Evolutionary conservation across 2,113 vertebrate genomes (phyloP).

Genomic region (Dicerorhinus sumatrensis): DNA sequence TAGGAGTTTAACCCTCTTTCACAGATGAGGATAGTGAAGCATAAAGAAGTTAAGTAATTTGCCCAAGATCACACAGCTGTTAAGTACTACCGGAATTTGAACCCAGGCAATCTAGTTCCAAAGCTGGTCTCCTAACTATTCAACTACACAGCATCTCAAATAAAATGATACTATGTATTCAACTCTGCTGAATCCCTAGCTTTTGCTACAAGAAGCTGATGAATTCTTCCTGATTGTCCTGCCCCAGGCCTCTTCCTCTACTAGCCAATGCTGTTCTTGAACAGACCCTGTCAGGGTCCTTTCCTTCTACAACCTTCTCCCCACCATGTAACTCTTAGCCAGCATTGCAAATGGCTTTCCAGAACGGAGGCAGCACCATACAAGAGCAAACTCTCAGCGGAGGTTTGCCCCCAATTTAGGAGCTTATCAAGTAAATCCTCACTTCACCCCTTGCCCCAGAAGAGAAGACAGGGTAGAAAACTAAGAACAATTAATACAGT

Average conservation of each 20-base stretch:
- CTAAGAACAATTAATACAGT: neutral
- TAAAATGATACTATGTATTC: neutral
- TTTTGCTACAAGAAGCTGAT: neutral
- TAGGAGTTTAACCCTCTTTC: neutral
- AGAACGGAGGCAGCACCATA: neutral
- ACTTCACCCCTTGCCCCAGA: neutral
- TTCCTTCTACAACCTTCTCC: neutral
- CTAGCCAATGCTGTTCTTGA: neutral
- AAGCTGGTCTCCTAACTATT: neutral
- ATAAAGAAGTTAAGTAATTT: neutral
- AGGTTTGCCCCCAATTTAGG: neutral
- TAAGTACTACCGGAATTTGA: neutral
- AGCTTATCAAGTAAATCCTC: neutral
- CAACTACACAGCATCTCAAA: neutral
- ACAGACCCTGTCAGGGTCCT: neutral
- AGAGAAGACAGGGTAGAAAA: neutral
- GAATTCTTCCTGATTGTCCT: neutral
- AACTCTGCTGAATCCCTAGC: neutral
- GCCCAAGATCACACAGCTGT: neutral
- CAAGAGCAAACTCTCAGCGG: neutral
- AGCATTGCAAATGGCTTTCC: neutral
- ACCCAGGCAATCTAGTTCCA: neutral
- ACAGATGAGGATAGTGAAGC: neutral
- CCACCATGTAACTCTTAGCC: neutral
- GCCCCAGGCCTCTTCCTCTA: neutral